Evolutionary conservation across 1,140 invertebrate species (phyloP).

Genomic region (Drosophila arizonae): DNA sequence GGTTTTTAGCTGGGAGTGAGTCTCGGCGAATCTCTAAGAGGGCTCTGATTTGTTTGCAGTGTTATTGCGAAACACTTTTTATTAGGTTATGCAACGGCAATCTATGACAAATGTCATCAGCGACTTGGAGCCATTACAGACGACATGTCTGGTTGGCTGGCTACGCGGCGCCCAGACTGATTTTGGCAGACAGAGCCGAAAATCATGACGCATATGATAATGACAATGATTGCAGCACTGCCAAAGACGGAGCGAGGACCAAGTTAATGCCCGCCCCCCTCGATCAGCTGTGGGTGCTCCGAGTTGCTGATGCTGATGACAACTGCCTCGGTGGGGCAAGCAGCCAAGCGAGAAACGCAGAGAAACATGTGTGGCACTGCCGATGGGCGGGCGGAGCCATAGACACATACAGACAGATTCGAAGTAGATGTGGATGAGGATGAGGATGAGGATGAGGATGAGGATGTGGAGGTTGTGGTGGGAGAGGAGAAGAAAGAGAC

Average conservation of each 20-base stretch:
- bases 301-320: conserved; percentile 52
- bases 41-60: not conserved
- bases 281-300: conserved; percentile 23
- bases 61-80: not conserved
- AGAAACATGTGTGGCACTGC: conserved; percentile 64
- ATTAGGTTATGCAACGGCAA: not conserved
- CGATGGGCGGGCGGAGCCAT: conserved; percentile 39
- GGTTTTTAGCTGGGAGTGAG: not conserved
- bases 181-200: conserved; percentile 54
- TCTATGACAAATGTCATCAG: conserved; percentile 50
- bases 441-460: not conserved
- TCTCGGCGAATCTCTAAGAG: not conserved
- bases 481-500: not conserved
- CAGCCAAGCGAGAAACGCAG: conserved; percentile 44
- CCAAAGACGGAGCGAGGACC: conserved; percentile 9
- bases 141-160: conserved; percentile 31
- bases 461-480: not conserved
- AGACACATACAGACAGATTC: not conserved
- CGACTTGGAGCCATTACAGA: conserved; percentile 41
- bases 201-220: conserved; percentile 78
- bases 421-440: not conserved
- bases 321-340: conserved; percentile 58
- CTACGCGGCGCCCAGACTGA: conserved; percentile 18
- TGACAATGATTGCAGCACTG: conserved; percentile 71
- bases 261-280: conserved; percentile 5